These are phyloP conservation scores for Porites evermanni DNA, from an alignment of 92 coral and sea anemone species.

Conservation along the genomic window DNA sequence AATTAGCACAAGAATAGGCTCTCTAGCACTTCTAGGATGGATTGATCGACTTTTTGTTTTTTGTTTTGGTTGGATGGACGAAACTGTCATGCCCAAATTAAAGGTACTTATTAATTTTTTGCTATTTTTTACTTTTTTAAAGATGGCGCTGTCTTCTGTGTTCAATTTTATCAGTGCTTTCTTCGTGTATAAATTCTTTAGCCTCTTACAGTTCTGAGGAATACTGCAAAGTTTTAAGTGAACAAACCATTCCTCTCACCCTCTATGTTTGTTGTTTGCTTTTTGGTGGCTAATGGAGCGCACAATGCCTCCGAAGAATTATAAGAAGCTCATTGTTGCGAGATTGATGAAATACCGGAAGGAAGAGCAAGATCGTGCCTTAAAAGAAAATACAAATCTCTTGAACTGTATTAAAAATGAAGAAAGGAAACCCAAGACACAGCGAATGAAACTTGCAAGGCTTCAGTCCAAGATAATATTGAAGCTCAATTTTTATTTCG, in stretches of 20 bases:
- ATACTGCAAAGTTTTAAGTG: slow-evolving; percentile 20
- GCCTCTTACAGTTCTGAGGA: slow-evolving; percentile 15
- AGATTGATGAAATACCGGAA: slow-evolving; percentile 14
- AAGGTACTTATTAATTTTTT: slow-evolving; percentile 21
- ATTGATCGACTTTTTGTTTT: neutral
- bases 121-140: neutral
- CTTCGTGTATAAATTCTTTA: slow-evolving; percentile 18
- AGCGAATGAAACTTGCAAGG: slow-evolving; percentile 27
- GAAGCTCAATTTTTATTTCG: slow-evolving; percentile 15
- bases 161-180: slow-evolving; percentile 18
- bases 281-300: neutral
- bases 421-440: slow-evolving; percentile 16
- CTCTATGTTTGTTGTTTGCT: neutral
- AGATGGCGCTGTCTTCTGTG: slow-evolving; percentile 1
- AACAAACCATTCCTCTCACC: slow-evolving; percentile 13
- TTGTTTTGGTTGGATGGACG: slow-evolving; percentile 7
- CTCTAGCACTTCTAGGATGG: slow-evolving; percentile 13
- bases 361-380: slow-evolving; percentile 27
- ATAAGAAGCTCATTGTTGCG: slow-evolving; percentile 17
- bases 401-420: slow-evolving; percentile 27
- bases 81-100: neutral
- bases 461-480: slow-evolving; percentile 27
- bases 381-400: slow-evolving; percentile 17
- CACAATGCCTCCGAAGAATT: slow-evolving; percentile 30
- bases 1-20: slow-evolving; percentile 13